These are phyloP conservation scores for Drosophila eugracilis DNA, from an alignment of 1,140 invertebrate genomes.

Conservation along the genomic window DNA sequence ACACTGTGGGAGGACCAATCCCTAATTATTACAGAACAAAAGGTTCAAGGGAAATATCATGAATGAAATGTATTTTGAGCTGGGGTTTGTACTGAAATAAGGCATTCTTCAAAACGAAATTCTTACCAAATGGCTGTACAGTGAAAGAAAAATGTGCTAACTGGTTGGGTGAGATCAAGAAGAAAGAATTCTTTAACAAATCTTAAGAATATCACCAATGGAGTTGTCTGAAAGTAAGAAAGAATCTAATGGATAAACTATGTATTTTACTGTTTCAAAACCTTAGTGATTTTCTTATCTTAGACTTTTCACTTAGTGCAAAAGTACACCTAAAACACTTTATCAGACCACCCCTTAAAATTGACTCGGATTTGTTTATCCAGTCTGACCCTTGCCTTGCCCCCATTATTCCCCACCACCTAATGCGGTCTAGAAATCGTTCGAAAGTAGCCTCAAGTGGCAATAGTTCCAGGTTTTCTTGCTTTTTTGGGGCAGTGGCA, in stretches of 20 bases:
- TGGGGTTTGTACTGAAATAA: no score
- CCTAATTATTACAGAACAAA: background rate
- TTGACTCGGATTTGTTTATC: constrained; percentile 39
- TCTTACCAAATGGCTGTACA: background rate
- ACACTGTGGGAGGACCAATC: background rate
- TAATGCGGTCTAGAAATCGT: constrained; percentile 1
- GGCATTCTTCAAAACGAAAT: background rate
- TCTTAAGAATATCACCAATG: no score
- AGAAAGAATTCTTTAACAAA: no score
- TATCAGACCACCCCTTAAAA: constrained; percentile 3
- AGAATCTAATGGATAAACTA: no score
- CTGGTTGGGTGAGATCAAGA: no score
- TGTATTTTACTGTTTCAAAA: no score
- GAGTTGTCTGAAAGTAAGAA: no score
- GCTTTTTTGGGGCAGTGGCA: background rate
- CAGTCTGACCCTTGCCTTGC: constrained; percentile 30
- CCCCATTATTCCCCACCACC: background rate
- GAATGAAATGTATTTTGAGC: no score
- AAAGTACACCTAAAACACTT: constrained; percentile 8
- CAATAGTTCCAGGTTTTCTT: constrained; percentile 13
- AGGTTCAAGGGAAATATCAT: background rate
- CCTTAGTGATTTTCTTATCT: background rate
- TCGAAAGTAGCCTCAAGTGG: constrained; percentile 28
- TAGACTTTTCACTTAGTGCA: constrained; percentile 6
- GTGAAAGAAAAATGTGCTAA: constrained; percentile 23